Conservation (phyloP, 2,888 invertebrate species). For the Hecatera dysodea region DNA sequence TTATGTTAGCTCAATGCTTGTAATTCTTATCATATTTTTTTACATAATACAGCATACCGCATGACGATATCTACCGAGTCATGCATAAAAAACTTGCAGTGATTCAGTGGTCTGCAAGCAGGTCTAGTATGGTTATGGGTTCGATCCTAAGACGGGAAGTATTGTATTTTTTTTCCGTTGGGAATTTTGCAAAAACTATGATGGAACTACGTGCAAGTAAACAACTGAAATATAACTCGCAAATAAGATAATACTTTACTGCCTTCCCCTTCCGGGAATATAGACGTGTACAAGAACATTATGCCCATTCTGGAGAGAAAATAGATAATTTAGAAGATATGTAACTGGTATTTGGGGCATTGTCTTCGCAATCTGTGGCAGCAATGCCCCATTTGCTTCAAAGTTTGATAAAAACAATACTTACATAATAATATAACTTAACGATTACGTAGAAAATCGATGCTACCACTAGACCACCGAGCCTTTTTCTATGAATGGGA, state of each 20-base stretch:
- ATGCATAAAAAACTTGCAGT: background rate
- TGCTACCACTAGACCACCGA: too few species aligned
- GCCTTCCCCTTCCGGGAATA: too few species aligned
- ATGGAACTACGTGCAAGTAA: background rate
- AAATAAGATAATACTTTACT: background rate
- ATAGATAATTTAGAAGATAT: too few species aligned
- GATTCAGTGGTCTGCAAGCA: background rate
- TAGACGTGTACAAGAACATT: too few species aligned
- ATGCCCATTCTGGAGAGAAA: too few species aligned
- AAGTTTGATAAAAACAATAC: too few species aligned
- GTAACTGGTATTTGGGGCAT: too few species aligned
- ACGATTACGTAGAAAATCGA: too few species aligned
- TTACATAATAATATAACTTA: too few species aligned
- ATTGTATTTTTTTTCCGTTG: background rate
- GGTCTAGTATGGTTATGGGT: background rate
- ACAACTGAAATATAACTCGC: background rate
- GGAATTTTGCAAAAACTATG: background rate
- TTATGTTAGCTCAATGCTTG: constrained; percentile 1
- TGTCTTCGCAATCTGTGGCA: too few species aligned
- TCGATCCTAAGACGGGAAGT: background rate
- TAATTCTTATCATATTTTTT: constrained; percentile 6
- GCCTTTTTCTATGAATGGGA: too few species aligned
- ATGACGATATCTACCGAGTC: background rate
- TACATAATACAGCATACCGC: constrained; percentile 8
- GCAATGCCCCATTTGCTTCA: background rate